Conservation (phyloP, 2,888 invertebrate species). For the Ernsta delagoae region DNA sequence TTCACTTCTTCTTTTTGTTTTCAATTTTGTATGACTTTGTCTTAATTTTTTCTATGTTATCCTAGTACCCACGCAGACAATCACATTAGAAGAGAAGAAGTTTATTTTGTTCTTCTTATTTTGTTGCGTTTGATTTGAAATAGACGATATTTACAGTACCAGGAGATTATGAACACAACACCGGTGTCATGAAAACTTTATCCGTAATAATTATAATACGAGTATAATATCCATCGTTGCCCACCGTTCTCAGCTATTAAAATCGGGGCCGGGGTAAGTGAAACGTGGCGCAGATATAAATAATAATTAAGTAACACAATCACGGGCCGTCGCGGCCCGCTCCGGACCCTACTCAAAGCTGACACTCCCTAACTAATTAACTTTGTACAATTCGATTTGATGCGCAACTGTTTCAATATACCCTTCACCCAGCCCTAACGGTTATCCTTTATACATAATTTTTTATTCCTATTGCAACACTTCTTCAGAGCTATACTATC, state of each 20-base stretch:
- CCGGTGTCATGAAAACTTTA: too few relatives aligned
- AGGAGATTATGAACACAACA: too few relatives aligned
- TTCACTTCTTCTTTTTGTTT: too few relatives aligned
- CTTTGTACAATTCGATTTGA: slow-evolving; percentile 71
- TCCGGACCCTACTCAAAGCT: slow-evolving; percentile 63
- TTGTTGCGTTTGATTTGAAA: too few relatives aligned
- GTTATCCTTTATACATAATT: slow-evolving; percentile 8
- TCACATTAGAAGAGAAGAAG: too few relatives aligned
- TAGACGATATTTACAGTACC: too few relatives aligned
- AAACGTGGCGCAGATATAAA: slow-evolving; percentile 42
- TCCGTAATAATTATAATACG: slow-evolving; percentile 5
- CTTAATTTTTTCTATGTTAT: too few relatives aligned
- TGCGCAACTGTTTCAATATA: slow-evolving; percentile 66
- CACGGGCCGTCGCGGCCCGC: slow-evolving; percentile 41
- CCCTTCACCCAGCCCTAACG: slow-evolving; percentile 50
- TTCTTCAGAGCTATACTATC: not conserved
- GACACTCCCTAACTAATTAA: slow-evolving; percentile 68
- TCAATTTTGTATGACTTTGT: too few relatives aligned
- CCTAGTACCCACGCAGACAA: too few relatives aligned
- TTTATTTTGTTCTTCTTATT: too few relatives aligned
- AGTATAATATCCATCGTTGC: slow-evolving; percentile 22
- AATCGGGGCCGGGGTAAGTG: slow-evolving; percentile 28
- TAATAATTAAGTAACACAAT: slow-evolving; percentile 58
- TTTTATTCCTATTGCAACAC: slow-evolving; percentile 6
- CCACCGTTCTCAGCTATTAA: slow-evolving; percentile 16